Evolutionary conservation across 2,888 invertebrate genomes (phyloP).

Genomic region (Napeogenes inachia): DNA sequence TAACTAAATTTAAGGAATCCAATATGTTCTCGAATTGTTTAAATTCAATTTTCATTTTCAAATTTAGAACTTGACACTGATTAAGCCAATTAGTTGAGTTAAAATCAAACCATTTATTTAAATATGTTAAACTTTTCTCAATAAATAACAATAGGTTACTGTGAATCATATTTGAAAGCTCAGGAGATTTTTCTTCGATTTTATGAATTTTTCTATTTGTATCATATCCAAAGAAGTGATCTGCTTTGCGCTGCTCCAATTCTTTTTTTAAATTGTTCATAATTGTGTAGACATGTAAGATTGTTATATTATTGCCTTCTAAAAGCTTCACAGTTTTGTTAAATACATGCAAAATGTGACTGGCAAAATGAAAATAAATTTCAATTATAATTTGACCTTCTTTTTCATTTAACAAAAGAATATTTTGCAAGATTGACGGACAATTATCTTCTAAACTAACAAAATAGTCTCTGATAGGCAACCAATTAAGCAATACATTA

Average conservation of each 20-base stretch:
- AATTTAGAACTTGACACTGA: too few relatives aligned
- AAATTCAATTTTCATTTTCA: background rate
- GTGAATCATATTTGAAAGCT: constrained; percentile 5
- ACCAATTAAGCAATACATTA: constrained; percentile 24
- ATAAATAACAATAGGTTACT: constrained; percentile 8
- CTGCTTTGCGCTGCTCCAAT: constrained; percentile 13
- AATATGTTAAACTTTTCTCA: constrained; percentile 8
- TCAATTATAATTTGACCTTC: constrained; percentile 17
- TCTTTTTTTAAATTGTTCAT: constrained; percentile 28
- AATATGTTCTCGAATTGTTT: constrained; percentile 2
- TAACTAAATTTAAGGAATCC: too few relatives aligned
- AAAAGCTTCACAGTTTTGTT: constrained; percentile 28
- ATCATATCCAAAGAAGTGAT: constrained; percentile 15
- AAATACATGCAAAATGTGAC: constrained; percentile 30
- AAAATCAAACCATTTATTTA: constrained; percentile 2
- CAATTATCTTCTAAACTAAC: constrained; percentile 29
- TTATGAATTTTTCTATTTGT: constrained; percentile 13
- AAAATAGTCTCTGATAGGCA: constrained; percentile 30
- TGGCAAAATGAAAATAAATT: constrained; percentile 26
- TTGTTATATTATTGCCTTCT: constrained; percentile 27
- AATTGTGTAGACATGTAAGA: constrained; percentile 27
- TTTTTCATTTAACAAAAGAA: constrained; percentile 22
- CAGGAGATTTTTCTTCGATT: constrained; percentile 7
- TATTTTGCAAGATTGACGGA: constrained; percentile 28
- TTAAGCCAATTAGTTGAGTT: too few relatives aligned